Evolutionary conservation across 2,888 invertebrate genomes (phyloP), one percentile per base, ranked within the genome.

Genomic region (Lasioglossum lativentre): DNA sequence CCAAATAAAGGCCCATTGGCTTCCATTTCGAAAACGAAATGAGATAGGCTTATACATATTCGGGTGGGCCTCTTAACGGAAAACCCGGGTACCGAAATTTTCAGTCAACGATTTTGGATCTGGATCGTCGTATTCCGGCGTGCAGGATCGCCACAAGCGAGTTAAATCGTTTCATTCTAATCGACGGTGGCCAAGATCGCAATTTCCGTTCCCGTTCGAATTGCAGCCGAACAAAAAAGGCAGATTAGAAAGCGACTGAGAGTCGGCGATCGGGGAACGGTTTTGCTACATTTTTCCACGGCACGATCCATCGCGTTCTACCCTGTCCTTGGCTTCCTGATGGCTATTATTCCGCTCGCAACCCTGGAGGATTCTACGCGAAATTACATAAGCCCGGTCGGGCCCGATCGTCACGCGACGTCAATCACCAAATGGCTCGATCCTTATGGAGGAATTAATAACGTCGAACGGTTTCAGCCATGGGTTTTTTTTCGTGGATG

Each of bases 401-500:
- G 75, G 8, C 52, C 73, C 75, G 78, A 81, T 79, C 78, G 91
- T 91, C 93, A 92, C 92, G 92, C 91, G 86, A 92, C 85, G 91
- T 90, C 92, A 93, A 93, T 93, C 93, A 91, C 86, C 89, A 92
- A 92, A 92, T 93, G 90, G 90, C 85, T 89, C 88, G 86, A 90
- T 90, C 76, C 85, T 86, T 77, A 75, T 52, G 75, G 73, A 82
- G 76, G 85, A 82, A 86, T 90, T 90, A 90, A 90, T 90, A 86
- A 74, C 75, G 73, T 83, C 77, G 81, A 75, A 75, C 66, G 27
- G 71, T 68, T 73, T 80, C 52, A 38, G 78, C 75, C 59, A 16
- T 14, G 12, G 14, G 1, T 59, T 27, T 47, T 78, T 42, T 75
- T 73, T 80, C 75, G 73, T 71, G 76, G 47, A 78, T 66, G n/a